Conservation (phyloP, 2,113 vertebrate species). For the Oenanthe oenanthe region DNA sequence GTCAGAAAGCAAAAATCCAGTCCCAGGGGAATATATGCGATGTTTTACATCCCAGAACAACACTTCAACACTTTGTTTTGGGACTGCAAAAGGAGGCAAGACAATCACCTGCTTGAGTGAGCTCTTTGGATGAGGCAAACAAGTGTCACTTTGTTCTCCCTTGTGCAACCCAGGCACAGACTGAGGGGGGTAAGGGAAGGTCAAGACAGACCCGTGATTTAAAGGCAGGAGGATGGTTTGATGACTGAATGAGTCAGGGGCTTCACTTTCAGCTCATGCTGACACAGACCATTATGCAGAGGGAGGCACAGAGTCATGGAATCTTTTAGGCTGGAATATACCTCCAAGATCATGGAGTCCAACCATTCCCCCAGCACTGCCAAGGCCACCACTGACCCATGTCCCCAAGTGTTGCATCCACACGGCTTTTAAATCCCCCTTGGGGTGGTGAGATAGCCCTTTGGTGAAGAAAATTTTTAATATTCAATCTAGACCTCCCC, state of each 20-base stretch:
- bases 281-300: background rate
- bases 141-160: constrained; percentile 63
- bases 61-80: constrained; percentile 42
- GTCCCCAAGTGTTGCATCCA: background rate
- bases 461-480: background rate
- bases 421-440: background rate
- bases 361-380: background rate
- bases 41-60: constrained; percentile 49
- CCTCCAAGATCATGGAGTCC: background rate
- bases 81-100: constrained; percentile 26
- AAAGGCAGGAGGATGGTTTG: background rate
- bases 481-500: background rate
- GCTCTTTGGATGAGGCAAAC: constrained; percentile 32
- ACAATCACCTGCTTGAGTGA: constrained; percentile 64
- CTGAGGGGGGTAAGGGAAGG: constrained; percentile 9
- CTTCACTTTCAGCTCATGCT: background rate
- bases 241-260: background rate
- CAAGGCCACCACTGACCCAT: background rate
- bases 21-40: background rate
- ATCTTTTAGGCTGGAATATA: background rate
- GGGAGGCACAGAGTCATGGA: background rate
- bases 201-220: constrained; percentile 34
- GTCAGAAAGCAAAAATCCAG: background rate
- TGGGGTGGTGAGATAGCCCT: background rate
- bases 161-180: background rate